phyloP scores from a whole-genome alignment of 2,797 vertebrate species.

The Microctenopoma stevenorrisi region DNA sequence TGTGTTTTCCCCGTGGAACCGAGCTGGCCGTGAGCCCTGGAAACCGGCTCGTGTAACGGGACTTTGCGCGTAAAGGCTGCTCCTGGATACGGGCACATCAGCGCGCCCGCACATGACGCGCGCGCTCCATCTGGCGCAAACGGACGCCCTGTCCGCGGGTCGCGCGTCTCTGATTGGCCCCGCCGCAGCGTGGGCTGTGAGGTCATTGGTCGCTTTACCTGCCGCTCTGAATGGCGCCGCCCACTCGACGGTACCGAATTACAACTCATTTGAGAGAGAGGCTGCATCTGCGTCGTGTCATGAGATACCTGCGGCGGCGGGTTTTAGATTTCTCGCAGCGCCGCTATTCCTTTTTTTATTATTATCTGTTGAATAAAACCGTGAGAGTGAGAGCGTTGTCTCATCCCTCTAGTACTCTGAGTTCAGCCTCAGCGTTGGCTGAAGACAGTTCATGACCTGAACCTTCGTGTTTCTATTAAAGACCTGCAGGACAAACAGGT shows the following conservation, averaged over 20 bases:
- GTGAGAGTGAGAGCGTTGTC: not conserved
- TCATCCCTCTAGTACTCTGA: no score
- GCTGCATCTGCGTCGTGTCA: constrained; percentile 57
- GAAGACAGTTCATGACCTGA: no score
- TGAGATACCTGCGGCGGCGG: constrained; percentile 57
- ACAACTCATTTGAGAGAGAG: constrained; percentile 74
- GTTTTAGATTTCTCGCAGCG: constrained; percentile 69
- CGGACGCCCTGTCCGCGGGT: constrained; percentile 31
- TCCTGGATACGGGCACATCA: constrained; percentile 13
- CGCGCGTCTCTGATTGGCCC: constrained; percentile 50
- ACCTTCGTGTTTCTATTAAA: no score
- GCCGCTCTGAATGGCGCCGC: constrained; percentile 46
- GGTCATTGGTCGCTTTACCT: constrained; percentile 39
- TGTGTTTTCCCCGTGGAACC: not conserved
- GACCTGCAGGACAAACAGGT: not conserved
- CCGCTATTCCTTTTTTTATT: constrained; percentile 18
- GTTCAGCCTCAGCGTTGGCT: no score
- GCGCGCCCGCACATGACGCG: constrained; percentile 25
- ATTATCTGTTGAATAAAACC: constrained; percentile 45
- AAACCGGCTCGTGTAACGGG: constrained; percentile 10
- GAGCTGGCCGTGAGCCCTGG: not conserved
- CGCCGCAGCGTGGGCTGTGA: not conserved
- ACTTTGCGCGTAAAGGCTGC: constrained; percentile 34
- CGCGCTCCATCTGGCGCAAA: constrained; percentile 56
- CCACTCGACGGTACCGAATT: constrained; percentile 63